These are phyloP conservation scores for Steinernema khuongi DNA, from an alignment of 1,140 invertebrate genomes.

Conservation along the genomic window DNA sequence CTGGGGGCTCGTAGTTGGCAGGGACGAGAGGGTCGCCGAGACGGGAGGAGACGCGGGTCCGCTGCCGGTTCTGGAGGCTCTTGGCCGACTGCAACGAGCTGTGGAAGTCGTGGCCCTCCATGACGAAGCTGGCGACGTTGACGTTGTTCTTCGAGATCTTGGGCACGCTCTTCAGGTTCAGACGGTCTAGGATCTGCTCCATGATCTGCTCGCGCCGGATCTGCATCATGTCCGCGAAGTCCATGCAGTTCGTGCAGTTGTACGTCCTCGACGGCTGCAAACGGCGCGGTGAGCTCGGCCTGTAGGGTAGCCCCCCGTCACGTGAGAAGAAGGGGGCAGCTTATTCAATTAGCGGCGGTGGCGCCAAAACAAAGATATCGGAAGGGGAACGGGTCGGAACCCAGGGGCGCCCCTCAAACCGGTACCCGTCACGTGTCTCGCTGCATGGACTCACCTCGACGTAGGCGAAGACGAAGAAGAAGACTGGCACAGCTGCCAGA, in stretches of 20 bases:
- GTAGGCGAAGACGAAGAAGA: background rate
- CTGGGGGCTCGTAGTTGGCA: background rate
- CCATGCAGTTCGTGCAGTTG: background rate
- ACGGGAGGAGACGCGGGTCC: background rate
- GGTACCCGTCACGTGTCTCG: background rate
- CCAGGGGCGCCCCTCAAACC: background rate
- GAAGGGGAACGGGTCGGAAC: background rate
- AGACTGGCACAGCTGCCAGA: background rate
- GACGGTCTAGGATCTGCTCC: background rate
- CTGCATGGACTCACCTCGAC: background rate
- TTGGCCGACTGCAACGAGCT: background rate
- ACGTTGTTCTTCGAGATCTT: background rate
- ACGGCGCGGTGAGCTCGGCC: too few relatives aligned
- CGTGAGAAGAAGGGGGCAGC: background rate
- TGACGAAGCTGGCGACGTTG: background rate
- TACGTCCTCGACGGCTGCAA: background rate
- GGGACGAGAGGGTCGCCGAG: background rate
- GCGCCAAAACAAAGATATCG: slow-evolving; percentile 9
- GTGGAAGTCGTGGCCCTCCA: background rate
- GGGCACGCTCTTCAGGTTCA: background rate
- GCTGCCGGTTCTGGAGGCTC: background rate
- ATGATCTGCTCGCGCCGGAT: slow-evolving; percentile 14
- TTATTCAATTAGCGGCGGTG: background rate
- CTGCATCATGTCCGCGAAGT: background rate
- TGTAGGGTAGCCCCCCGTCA: too few relatives aligned